These are phyloP conservation scores for Arctopsyche grandis DNA, from an alignment of 1,140 invertebrate species.

Conservation along the genomic window DNA sequence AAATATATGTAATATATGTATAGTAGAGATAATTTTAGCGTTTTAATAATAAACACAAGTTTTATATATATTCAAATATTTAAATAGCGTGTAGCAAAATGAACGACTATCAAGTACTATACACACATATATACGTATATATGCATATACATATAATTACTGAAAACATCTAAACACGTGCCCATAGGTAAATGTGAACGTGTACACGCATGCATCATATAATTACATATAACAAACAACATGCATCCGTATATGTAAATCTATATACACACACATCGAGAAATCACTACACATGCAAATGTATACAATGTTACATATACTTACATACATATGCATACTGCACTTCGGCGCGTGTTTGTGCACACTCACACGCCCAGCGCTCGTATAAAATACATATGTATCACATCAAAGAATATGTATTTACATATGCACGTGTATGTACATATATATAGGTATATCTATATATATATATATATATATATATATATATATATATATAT, in stretches of 20 bases:
- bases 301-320: neutral
- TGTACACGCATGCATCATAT: too few species aligned
- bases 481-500: neutral
- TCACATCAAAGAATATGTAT: neutral
- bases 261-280: neutral
- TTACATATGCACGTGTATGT: too few species aligned
- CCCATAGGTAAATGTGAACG: too few species aligned
- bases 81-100: neutral
- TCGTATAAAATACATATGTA: too few species aligned
- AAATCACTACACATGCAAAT: conserved; percentile 1
- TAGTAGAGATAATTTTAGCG: neutral
- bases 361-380: too few species aligned
- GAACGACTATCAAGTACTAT: neutral
- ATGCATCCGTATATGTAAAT: neutral
- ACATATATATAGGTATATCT: too few species aligned
- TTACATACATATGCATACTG: neutral
- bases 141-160: conserved; percentile 12
- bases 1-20: too few species aligned
- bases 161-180: neutral
- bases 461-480: neutral
- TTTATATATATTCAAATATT: conserved; percentile 34
- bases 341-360: neutral
- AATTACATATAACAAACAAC: too few species aligned
- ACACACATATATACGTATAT: conserved; percentile 23
- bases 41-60: neutral